These are phyloP conservation scores for Temnothorax nylanderi DNA, from an alignment of 1,140 invertebrate genomes.

Conservation along the genomic window DNA sequence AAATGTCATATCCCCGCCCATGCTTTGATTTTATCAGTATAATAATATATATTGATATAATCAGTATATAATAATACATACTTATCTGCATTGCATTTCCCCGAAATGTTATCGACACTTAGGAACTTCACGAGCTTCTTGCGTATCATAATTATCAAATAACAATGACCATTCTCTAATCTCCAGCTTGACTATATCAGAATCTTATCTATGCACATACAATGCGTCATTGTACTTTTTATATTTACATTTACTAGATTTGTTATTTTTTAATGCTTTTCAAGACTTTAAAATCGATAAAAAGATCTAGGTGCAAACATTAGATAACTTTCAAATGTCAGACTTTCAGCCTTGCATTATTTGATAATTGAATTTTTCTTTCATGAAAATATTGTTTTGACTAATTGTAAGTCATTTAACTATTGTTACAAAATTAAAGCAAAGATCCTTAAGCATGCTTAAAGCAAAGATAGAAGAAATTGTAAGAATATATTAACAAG, in stretches of 20 bases:
- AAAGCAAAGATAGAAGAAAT: slow-evolving; percentile 11
- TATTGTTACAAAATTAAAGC: background rate
- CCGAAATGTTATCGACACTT: slow-evolving; percentile 19
- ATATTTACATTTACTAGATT: background rate
- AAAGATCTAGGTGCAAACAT: background rate
- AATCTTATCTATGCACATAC: slow-evolving; percentile 8
- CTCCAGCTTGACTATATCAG: background rate
- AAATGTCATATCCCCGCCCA: background rate
- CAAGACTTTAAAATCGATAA: background rate
- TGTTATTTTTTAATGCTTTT: background rate
- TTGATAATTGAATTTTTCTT: background rate
- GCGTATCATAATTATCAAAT: background rate
- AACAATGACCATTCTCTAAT: background rate
- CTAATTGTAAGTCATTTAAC: background rate
- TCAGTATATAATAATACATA: background rate
- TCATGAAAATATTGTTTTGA: background rate
- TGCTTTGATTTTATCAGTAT: background rate
- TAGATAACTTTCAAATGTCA: background rate
- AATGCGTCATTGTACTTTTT: slow-evolving; percentile 2
- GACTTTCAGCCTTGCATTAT: background rate
- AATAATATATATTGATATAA: background rate
- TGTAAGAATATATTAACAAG: background rate
- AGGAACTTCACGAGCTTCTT: background rate
- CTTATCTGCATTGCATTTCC: background rate
- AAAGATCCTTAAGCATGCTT: background rate